A percentile compares a stretch with the other conserved stretches of the same genome.
These are phyloP conservation scores for Callyntrura guangdongensis DNA, from an alignment of 2,888 invertebrate genomes.

Conservation along the genomic window DNA sequence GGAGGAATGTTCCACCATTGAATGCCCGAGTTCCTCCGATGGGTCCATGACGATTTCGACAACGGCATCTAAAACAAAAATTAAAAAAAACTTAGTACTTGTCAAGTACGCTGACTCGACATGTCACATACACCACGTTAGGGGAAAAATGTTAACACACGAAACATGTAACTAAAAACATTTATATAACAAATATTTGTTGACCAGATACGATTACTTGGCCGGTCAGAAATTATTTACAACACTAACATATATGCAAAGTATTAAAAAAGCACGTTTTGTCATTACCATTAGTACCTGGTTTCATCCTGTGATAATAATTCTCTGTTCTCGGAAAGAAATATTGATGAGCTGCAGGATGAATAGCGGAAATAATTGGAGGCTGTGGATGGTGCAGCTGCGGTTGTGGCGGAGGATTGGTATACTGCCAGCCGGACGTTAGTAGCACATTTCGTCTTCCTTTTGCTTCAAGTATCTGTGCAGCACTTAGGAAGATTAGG, in stretches of 20 bases:
- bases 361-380: slow-evolving; percentile 52
- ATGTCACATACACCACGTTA: no score
- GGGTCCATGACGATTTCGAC: slow-evolving; percentile 84
- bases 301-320: slow-evolving; percentile 84
- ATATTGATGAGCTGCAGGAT: slow-evolving; percentile 80
- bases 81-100: not conserved
- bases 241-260: slow-evolving; percentile 72
- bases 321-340: slow-evolving; percentile 84
- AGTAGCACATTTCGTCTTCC: slow-evolving; percentile 61
- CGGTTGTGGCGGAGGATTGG: slow-evolving; percentile 21
- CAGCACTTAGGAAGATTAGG: slow-evolving; percentile 26
- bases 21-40: slow-evolving; percentile 77
- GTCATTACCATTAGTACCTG: slow-evolving; percentile 81
- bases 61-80: slow-evolving; percentile 79
- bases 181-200: not conserved
- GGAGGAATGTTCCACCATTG: slow-evolving; percentile 84
- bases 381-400: slow-evolving; percentile 30
- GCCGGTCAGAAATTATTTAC: slow-evolving; percentile 61
- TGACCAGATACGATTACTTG: not conserved
- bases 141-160: no score
- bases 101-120: not conserved
- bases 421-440: slow-evolving; percentile 67
- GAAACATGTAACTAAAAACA: not conserved
- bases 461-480: slow-evolving; percentile 35
- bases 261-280: slow-evolving; percentile 69